Percentiles rank a stretch among this genome's conserved stretches.
These are phyloP conservation scores for Paramisgurnus dabryanus DNA, from an alignment of 2,113 vertebrate genomes.

Conservation along the genomic window DNA sequence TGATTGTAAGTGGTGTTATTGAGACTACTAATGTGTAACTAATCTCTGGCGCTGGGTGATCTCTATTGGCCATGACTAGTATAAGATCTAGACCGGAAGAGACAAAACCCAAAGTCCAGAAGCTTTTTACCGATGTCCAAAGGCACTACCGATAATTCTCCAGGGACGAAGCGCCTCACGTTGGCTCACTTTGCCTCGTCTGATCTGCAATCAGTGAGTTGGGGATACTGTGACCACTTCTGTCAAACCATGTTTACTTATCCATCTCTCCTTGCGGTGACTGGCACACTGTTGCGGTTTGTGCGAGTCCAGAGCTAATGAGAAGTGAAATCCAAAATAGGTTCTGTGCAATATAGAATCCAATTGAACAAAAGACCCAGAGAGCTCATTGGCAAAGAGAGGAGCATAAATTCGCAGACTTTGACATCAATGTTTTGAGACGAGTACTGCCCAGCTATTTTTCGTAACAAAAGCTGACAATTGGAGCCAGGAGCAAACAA, in stretches of 20 bases:
- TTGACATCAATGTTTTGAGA: conserved; percentile 51
- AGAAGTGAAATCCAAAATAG: conserved; percentile 45
- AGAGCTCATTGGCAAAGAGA: background rate
- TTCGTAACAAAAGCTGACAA: conserved; percentile 49
- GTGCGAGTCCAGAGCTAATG: conserved; percentile 17
- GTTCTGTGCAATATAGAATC: conserved; percentile 29
- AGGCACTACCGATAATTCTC: conserved; percentile 58
- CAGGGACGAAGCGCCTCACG: conserved; percentile 58
- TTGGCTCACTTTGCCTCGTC: conserved; percentile 49
- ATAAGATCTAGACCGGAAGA: background rate
- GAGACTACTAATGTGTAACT: background rate
- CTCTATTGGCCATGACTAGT: background rate
- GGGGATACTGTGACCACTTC: conserved; percentile 24
- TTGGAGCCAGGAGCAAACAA: conserved; percentile 42
- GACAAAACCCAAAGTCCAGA: background rate
- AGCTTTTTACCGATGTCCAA: conserved; percentile 54
- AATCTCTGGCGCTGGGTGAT: conserved; percentile 20
- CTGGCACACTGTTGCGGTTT: conserved; percentile 3
- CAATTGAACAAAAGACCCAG: background rate
- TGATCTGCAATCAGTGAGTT: conserved; percentile 8
- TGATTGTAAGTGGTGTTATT: conserved; percentile 24
- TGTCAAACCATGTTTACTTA: conserved; percentile 48
- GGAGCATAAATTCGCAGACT: conserved; percentile 22
- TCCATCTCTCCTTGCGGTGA: conserved; percentile 21
- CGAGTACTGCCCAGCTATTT: conserved; percentile 44